Evolutionary conservation across 2,113 vertebrate species (phyloP), one percentile per base, ranked within the genome.

Genomic region (Syngnathoides biaculeatus): DNA sequence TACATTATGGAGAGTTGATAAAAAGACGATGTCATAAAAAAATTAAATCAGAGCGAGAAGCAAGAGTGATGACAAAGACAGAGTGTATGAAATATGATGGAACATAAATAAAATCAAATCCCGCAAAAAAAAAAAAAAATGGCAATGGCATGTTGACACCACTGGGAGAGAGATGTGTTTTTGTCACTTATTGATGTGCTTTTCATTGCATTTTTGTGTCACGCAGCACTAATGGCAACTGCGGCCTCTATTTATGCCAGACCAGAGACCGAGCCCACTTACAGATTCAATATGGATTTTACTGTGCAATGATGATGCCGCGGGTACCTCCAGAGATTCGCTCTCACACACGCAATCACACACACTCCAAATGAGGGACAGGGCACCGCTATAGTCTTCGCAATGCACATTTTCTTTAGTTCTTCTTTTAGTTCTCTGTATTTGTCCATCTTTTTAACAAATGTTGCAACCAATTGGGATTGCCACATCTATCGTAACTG

Each of bases 161-260:
- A 26, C n/a, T 13, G 52, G 52, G 52, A 22, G n/a, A 55, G 52
- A 55, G 52, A 55, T 2, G 52, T 12, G n/a, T 26, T 69, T 83
- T 81, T 86, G 85, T 84, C 83, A 84, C 79, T 79, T 89, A 87
- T 87, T 86, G 88, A 89, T 82, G 81, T 86, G 85, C 81, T 74
- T 55, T 55, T 24, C 52, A 55, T 55, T 55, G 52, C 52, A 55
- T 81, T 87, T 77, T 87, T 87, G 82, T 86, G 85, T 87, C n/a
- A 26, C 52, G 22, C 79, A 74, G 75, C 74, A 80, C 83, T 87
- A 88, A 87, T 88, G 77, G 72, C 83, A 26, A 55, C 69, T 59
- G 64, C 74, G 66, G 72, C 74, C 77, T 79, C 75, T 76, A 65
- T 86, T 83, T 83, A 85, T 82, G 72, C 72, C 71, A 85, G 83